Base-by-base conservation (phyloP, 2,888 invertebrate species). In the Thymelicus sylvestris region DNA sequence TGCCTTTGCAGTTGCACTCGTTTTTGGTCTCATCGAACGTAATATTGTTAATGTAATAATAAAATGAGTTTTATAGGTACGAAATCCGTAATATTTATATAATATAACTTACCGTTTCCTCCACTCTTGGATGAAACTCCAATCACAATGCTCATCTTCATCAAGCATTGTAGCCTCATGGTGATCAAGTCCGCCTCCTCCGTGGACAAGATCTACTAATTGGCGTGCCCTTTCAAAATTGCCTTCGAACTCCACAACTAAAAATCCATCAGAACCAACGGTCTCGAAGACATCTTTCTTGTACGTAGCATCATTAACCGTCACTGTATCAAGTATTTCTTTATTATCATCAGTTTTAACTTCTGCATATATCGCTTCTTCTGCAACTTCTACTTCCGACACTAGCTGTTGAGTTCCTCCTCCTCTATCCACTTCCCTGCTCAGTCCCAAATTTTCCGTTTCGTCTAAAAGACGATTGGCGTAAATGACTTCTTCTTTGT, bases 51-150 rank as follows among this genome's bases (percentile, higher is more conserved):
- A 31, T 3, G 31, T 70, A 73, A 67, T 74, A 61, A 38, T 66
- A 31, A 31, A 31, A 31, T 31, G 31, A 1, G 2, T 31, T 31
- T 31, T 31, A 71, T 66, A 24, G 52, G 52, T 62, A 52, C 50
- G 13, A 62, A 62, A 31, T 68, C 24, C 50, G 31, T n/a, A 24
- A 44, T 4, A 44, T n/a, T n/a, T 52, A 55, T 19, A 8, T 19
- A 8, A 24, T 6, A 48, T 66, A 44, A 85, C 90, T 84, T 89
- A 96, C 96, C 96, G 95, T 88, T 95, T 95, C 81, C 96, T 94
- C 96, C 96, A 96, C 82, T 95, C 95, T 86, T 96, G 96, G 64
- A 96, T 96, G 84, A 96, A 96, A 82, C 96, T 96, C 96, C 96
- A 96, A 84, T 96, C 96, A 74, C 95, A 95, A 75, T 95, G 94